These are phyloP conservation scores for Scomber scombrus DNA, from an alignment of 2,113 vertebrate genomes.

Conservation along the genomic window DNA sequence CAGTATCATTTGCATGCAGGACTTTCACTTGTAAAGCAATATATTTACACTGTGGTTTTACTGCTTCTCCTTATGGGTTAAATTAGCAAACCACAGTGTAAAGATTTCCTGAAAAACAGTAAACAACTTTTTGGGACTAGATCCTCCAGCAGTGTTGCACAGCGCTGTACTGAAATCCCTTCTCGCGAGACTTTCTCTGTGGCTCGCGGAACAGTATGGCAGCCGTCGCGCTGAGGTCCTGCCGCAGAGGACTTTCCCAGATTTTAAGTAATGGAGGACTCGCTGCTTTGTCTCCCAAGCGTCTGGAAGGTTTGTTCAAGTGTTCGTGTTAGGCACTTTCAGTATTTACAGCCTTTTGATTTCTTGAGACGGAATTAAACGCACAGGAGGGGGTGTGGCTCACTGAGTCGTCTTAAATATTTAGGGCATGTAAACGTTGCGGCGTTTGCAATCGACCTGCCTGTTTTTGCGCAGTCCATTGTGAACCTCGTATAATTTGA, in stretches of 20 bases:
- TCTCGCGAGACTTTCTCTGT: conserved; percentile 80
- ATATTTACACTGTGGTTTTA: too few species aligned
- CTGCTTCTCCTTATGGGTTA: too few species aligned
- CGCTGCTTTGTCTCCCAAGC: conserved; percentile 48
- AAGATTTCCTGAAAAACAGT: too few species aligned
- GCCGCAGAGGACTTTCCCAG: conserved; percentile 78
- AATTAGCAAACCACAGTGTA: too few species aligned
- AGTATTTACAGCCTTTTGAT: neutral
- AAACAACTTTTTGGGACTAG: too few species aligned
- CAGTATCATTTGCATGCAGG: too few species aligned
- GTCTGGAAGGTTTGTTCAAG: conserved; percentile 73
- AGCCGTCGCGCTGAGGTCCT: conserved; percentile 76
- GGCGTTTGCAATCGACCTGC: conserved; percentile 20
- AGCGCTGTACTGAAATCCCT: neutral
- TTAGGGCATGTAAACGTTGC: conserved; percentile 33
- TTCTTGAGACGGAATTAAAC: neutral
- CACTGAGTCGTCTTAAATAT: conserved; percentile 50
- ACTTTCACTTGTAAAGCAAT: too few species aligned
- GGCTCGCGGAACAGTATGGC: conserved; percentile 81
- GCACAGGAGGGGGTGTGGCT: conserved; percentile 77
- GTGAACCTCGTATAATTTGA: neutral
- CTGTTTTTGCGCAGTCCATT: conserved; percentile 17
- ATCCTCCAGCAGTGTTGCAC: too few species aligned
- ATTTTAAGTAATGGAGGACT: conserved; percentile 71
- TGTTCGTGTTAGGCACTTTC: neutral